Evolutionary conservation across 2,113 vertebrate genomes (phyloP), one percentile per base, ranked within the genome.

Genomic region (Physeter macrocephalus): DNA sequence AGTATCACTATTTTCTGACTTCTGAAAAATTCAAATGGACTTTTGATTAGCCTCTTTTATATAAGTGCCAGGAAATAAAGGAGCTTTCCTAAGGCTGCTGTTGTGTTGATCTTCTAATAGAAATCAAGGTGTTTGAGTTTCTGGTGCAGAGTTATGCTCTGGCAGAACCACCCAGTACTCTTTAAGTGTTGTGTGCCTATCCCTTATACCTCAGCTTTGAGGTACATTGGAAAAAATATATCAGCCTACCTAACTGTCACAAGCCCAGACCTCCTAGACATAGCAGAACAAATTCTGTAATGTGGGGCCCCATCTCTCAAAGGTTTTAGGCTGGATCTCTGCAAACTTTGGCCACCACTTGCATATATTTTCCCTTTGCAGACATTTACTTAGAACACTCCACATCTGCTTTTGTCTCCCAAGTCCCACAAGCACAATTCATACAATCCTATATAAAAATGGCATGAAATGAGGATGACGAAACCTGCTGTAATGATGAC

Each of bases 371-470:
- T 90, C 46, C 75, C 61, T 96, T 36, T 88, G 57, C 27, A 96
- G 59, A 78, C 49, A 82, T 96, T 94, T 94, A 29, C 90, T 90
- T 88, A 85, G 31, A 96, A 90, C 29, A 85, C n/a, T 52, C 46
- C 49, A 93, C 41, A 94, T 94, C 81, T 95, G 94, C 49, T 96
- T 96, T 80, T 95, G 43, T 97, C 74, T 95, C 31, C 57, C 71
- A 84, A 81, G 64, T 88, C 54, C 64, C 61, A 87, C 75, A 81
- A 96, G 75, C 39, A 92, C 25, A 75, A 81, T 88, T 86, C 59
- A 94, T 97, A 95, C 23, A 82, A 61, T 90, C 59, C 71, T 93
- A 72, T 93, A 66, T 96, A 72, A 87, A 97, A 97, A 86, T 94
- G 52, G 29, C 74, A 78, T 87, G 43, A 90, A 94, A 85, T 85